Conservation (phyloP, 2,888 invertebrate genomes). For the Dorcus parallelipipedus region DNA sequence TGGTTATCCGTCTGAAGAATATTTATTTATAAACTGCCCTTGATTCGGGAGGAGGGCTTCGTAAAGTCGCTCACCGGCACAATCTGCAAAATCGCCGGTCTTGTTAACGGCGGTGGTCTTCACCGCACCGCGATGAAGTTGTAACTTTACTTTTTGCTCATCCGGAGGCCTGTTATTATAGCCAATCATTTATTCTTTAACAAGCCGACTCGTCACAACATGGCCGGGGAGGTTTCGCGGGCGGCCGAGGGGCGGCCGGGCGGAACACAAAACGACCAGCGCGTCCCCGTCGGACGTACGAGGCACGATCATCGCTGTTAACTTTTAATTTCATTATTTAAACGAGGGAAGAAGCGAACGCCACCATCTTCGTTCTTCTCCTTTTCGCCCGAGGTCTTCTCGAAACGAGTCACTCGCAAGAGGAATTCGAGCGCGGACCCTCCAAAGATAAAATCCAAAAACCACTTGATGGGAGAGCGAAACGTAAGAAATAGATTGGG, state of each 20-base stretch:
- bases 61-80: conserved; percentile 25
- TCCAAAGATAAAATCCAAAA: no score
- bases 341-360: neutral
- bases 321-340: neutral
- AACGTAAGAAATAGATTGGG: no score
- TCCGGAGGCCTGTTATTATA: conserved; percentile 28
- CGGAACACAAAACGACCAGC: neutral
- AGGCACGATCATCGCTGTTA: conserved; percentile 1
- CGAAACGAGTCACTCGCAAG: no score
- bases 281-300: neutral
- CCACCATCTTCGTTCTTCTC: no score
- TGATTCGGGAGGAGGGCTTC: neutral
- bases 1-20: no score
- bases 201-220: conserved; percentile 27
- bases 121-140: conserved; percentile 28
- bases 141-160: conserved; percentile 29
- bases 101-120: conserved; percentile 30
- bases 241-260: neutral
- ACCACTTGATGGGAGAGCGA: no score
- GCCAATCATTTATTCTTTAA: conserved; percentile 31
- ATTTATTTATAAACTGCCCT: no score
- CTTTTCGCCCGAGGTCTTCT: no score
- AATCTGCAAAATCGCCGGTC: conserved; percentile 27
- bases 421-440: no score
- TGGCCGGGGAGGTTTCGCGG: conserved; percentile 3